Percentiles rank a stretch among this genome's conserved stretches.
Evolutionary conservation across 1,140 invertebrate genomes (phyloP).

Genomic region (Scaptomyza pallida): DNA sequence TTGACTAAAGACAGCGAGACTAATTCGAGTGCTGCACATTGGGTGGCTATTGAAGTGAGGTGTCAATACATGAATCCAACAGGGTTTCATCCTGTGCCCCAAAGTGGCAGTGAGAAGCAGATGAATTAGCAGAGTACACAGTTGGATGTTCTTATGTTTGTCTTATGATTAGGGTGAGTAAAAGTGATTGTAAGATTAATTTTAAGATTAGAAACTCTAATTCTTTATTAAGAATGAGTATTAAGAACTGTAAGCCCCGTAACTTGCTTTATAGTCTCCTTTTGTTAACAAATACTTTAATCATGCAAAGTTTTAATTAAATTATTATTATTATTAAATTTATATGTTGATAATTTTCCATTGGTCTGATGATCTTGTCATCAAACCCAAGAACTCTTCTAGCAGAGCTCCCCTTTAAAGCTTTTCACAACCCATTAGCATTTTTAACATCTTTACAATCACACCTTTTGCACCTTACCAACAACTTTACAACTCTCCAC

Average conservation of each 20-base stretch:
- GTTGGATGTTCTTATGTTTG: not conserved
- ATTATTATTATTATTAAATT: no score
- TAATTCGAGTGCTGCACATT: constrained; percentile 47
- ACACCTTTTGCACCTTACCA: not conserved
- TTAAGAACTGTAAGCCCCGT: no score
- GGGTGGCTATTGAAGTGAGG: constrained; percentile 39
- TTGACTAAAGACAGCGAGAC: constrained; percentile 37
- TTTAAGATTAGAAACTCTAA: no score
- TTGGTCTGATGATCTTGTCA: no score
- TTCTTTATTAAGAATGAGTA: no score
- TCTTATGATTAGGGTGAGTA: not conserved
- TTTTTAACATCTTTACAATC: constrained; percentile 1
- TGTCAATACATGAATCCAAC: constrained; percentile 26
- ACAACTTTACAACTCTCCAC: not conserved
- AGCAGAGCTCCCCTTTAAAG: no score
- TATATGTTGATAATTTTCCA: no score
- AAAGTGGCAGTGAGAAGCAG: not conserved
- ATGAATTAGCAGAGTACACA: constrained; percentile 1
- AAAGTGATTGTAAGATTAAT: not conserved
- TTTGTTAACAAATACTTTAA: no score
- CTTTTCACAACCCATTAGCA: not conserved
- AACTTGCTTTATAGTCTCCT: no score
- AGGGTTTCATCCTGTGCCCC: not conserved
- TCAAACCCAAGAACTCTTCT: no score
- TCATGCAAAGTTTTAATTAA: no score